Conservation (phyloP, 2,113 vertebrate species). For the Eclectus roratus region DNA sequence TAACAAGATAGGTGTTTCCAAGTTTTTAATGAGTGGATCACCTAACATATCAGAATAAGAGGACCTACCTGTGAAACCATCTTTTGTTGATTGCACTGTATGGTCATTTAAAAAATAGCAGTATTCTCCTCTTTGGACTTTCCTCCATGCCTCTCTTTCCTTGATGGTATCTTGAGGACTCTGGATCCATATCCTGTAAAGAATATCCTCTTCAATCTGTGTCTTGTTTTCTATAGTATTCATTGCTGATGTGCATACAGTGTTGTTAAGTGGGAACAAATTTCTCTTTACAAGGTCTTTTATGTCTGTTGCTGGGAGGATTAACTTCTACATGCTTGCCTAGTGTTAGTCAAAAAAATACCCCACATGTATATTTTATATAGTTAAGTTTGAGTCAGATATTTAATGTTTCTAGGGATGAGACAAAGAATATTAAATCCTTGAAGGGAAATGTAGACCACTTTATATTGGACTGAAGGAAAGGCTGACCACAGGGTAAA, state of each 20-base stretch:
- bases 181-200: neutral
- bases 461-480: neutral
- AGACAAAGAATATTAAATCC: neutral
- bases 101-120: neutral
- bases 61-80: neutral
- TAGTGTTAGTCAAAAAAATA: neutral
- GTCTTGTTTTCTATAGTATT: neutral
- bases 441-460: neutral
- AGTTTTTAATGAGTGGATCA: neutral
- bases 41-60: neutral
- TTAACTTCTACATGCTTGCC: neutral
- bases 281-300: neutral
- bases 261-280: neutral
- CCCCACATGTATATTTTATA: accelerated
- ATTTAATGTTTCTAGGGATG: neutral
- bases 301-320: neutral
- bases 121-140: neutral
- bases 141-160: neutral
- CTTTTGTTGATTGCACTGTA: neutral
- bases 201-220: neutral
- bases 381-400: neutral
- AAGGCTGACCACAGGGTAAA: neutral
- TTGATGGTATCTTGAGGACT: neutral
- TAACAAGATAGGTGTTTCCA: neutral
- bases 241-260: neutral